Evolutionary conservation across 2,113 vertebrate species (phyloP).

Genomic region (Nycticryphes semicollaris): DNA sequence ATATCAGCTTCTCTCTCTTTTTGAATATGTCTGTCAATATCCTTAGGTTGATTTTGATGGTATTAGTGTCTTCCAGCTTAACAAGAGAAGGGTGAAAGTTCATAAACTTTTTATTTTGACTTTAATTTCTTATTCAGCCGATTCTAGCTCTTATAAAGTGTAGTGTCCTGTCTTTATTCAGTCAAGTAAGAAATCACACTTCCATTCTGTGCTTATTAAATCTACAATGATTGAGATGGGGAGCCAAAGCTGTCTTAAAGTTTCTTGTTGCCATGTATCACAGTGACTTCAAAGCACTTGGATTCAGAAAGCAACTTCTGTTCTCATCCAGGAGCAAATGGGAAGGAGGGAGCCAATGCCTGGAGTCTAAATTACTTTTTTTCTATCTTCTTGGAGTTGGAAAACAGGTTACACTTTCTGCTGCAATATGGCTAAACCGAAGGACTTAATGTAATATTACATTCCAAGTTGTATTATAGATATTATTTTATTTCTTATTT

Average conservation of each 20-base stretch:
- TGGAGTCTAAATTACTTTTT: not conserved
- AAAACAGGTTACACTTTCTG: not conserved
- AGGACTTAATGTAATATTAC: not conserved
- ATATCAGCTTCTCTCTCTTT: not conserved
- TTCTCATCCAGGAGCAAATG: not conserved
- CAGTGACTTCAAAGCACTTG: not conserved
- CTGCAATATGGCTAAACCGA: not conserved
- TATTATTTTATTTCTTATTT: constrained; percentile 32
- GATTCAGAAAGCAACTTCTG: not conserved
- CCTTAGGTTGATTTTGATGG: not conserved
- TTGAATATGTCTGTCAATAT: not conserved
- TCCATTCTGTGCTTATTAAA: not conserved
- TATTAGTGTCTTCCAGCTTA: not conserved
- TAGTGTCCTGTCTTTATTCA: not conserved
- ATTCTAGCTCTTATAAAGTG: not conserved
- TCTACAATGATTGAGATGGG: not conserved
- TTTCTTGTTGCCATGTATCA: not conserved
- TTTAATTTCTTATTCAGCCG: not conserved
- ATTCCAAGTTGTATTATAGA: not conserved
- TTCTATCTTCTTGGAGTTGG: not conserved
- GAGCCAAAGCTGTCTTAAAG: not conserved
- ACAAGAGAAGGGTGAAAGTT: not conserved
- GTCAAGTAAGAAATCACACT: not conserved
- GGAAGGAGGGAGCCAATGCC: not conserved
- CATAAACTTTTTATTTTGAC: not conserved